Conservation (phyloP, 2,888 invertebrate genomes). For the Beris chalybata region DNA sequence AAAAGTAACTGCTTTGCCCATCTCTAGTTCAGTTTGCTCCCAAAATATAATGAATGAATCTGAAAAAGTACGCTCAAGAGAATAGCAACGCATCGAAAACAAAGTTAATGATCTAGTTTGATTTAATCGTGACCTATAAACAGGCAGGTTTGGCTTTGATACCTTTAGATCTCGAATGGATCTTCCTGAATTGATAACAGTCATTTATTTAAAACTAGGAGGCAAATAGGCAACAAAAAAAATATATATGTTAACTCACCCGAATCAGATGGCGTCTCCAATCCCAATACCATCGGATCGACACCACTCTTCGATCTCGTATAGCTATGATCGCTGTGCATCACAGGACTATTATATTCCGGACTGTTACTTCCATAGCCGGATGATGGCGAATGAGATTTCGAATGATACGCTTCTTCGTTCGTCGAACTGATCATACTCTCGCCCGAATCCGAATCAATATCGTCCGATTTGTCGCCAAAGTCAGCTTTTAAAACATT, state of each 20-base stretch:
- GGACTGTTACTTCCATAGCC: slow-evolving; percentile 27
- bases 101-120: too few species aligned
- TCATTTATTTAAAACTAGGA: too few species aligned
- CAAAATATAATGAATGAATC: too few species aligned
- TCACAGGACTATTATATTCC: slow-evolving; percentile 18
- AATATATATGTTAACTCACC: slow-evolving; percentile 62
- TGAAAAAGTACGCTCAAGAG: too few species aligned
- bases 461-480: background rate
- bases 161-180: too few species aligned
- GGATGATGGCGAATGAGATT: slow-evolving; percentile 27
- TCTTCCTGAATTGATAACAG: too few species aligned
- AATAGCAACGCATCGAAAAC: too few species aligned
- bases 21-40: too few species aligned
- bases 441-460: background rate
- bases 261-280: slow-evolving; percentile 89
- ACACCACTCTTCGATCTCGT: slow-evolving; percentile 64
- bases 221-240: too few species aligned
- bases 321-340: slow-evolving; percentile 68
- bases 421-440: background rate
- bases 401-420: slow-evolving; percentile 27
- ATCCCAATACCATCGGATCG: slow-evolving; percentile 65
- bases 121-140: too few species aligned
- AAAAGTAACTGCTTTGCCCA: too few species aligned
- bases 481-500: slow-evolving; percentile 40
- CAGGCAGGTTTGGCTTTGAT: too few species aligned